Percentiles rank a stretch among this genome's conserved stretches.
phyloP scores from a whole-genome alignment of 2,888 invertebrate genomes.

The Ornithoptera alexandrae region DNA sequence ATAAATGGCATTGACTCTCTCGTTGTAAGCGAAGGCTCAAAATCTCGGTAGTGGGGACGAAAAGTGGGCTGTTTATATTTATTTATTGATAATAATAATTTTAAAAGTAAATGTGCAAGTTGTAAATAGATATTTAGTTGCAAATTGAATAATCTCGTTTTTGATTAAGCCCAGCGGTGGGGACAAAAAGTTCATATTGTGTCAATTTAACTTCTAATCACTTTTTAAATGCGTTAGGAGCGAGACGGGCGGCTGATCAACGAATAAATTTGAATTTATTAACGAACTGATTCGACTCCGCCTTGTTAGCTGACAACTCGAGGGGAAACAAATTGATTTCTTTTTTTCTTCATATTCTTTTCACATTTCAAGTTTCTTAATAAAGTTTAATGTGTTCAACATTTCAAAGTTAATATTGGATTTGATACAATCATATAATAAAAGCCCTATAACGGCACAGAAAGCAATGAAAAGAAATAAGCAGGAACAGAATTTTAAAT shows the following conservation, averaged over 20 bases:
- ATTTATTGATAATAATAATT: not conserved
- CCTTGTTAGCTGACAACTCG: conserved; percentile 59
- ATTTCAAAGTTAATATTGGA: conserved; percentile 20
- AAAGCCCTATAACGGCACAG: conserved; percentile 5
- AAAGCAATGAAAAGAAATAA: conserved; percentile 2
- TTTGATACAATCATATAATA: conserved; percentile 19
- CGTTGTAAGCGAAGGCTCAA: no score
- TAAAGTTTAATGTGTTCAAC: conserved; percentile 29
- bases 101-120: conserved; percentile 5
- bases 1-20: no score
- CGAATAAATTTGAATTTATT: conserved; percentile 80
- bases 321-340: conserved; percentile 75
- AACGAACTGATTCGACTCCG: conserved; percentile 65
- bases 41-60: no score
- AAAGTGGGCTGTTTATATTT: no score
- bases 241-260: conserved; percentile 68
- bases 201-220: conserved; percentile 80
- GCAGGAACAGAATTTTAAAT: not conserved
- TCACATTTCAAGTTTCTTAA: conserved; percentile 34
- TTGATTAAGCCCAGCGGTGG: conserved; percentile 60
- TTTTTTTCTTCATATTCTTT: conserved; percentile 32
- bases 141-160: conserved; percentile 74
- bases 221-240: conserved; percentile 78
- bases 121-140: conserved; percentile 46
- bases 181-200: conserved; percentile 79